phyloP scores from a whole-genome alignment of 2,888 invertebrate species.

The Chymomyza procnemis region DNA sequence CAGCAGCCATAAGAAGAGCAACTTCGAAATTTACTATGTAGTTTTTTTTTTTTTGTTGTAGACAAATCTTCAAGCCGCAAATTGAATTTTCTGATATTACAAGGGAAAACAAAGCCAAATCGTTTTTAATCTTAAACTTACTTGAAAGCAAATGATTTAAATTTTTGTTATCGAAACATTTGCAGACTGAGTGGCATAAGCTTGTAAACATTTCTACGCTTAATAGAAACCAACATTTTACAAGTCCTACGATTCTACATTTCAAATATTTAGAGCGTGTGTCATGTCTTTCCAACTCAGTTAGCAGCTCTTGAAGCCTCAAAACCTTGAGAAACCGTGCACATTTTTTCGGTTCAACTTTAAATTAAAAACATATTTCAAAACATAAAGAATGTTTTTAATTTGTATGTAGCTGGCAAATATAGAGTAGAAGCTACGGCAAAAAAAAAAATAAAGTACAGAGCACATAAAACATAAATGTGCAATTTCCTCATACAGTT shows the following conservation, averaged over 20 bases:
- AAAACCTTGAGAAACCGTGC: not conserved
- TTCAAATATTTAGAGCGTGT: no score
- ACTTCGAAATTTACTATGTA: not conserved
- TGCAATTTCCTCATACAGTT: conserved; percentile 54
- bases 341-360: conserved; percentile 51
- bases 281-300: no score
- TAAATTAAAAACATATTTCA: conserved; percentile 66
- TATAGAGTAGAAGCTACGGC: not conserved
- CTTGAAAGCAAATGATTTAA: no score
- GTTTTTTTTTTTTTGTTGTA: not conserved
- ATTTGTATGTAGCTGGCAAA: conserved; percentile 34
- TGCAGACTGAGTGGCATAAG: no score
- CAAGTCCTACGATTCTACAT: no score
- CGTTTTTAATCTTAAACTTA: no score
- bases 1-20: not conserved
- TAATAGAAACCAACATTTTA: no score
- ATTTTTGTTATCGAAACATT: no score
- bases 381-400: conserved; percentile 39
- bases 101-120: no score
- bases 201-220: no score
- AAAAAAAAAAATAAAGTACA: conserved; percentile 17
- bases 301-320: no score
- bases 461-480: conserved; percentile 47
- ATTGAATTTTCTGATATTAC: no score
- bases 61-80: not conserved